Base-by-base conservation (phyloP, 2,797 vertebrate species). In the Agapornis canus region DNA sequence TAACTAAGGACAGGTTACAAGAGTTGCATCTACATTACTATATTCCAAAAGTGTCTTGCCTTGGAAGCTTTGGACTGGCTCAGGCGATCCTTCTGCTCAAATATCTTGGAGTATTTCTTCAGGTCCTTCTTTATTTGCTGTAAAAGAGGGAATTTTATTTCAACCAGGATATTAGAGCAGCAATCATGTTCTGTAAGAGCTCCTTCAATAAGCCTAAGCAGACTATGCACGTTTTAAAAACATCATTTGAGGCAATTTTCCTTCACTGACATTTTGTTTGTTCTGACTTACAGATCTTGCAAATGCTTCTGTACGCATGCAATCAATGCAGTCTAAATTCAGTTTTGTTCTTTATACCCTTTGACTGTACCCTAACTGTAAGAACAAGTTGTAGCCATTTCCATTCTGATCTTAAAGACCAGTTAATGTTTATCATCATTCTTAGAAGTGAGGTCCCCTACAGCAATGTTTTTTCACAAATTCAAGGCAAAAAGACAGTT, bases 51-150 rank as follows among this genome's bases (percentile, higher is more conserved):
- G 16, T 5, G 5, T 48, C 98, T 96, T 97, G 99, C 99, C 99
- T 99, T 99, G 4, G 99, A 99, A 54, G 99, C 99, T 98, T 99
- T 99, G 79, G 99, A 99, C 92, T 99, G 99, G 97, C 99, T 99
- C 96, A 99, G 96, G 92, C 99, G 99, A 98, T 99, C 99, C 97
- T 99, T 99, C 98, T 99, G 99, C 96, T 99, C 99, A 97, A 99
- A 99, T 97, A 99, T 99, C 98, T 99, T 99, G 5, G 99, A 99
- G 93, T 99, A 99, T 83, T 99, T 99, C 98, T 99, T 99, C 88
- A 99, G 98, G 92, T 99, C 99, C 96, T 99, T 99, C 96, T 99
- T 99, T 97, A 99, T 99, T 98, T 97, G 96, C 99, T 99, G 97
- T 71, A 96, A 96, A 54, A 94, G 13, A 93, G 27, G 64, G 92